Base-by-base conservation (phyloP, 2,888 invertebrate genomes). In the Prosopocoilus inquinatus region DNA sequence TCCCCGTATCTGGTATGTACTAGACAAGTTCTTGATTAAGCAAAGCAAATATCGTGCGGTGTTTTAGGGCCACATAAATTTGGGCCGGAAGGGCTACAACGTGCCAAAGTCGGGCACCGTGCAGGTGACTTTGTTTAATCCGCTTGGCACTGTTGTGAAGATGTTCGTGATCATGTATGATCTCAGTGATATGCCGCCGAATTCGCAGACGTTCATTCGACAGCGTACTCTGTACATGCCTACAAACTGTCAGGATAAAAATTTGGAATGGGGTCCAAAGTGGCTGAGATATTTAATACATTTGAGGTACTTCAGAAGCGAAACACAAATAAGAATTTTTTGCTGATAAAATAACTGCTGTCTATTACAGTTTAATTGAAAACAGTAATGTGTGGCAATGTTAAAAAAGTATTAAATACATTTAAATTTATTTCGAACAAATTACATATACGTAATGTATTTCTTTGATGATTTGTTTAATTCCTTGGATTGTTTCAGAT, bases 91-190 rank as follows among this genome's bases (percentile, higher is more conserved):
- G 70, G 96, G 96, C 15, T 97, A 97, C 80, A 89, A 90, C 63
- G 92, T 98, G 65, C 93, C 97, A 7, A 88, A 90, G 65, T 86
- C 86, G 53, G 97, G 97, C 64, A 96, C 95, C 0, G 85, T 98
- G 50, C 98, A 98, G 82, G 94, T 96, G 67, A 97, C 97, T 0
- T 84, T 98, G 48, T 89, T 96, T 80, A 98, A 98, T 83, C 97
- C 97, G 0, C 87, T 95, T 79, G 94, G 95, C 64, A 96, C 96
- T 2, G 94, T 97, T 55, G 95, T 97, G 39, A 87, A 87, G 80
- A 96, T 98, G 94, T 98, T 97, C 82, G 94, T 97, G 62, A 91
- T 97, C 65, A 85, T 91, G 72, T 97, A 97, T 79, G 93, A 96
- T 80, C 85, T 97, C 74, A 84, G 86, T 11, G 90, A 92, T 74